Conservation (phyloP, 2,113 vertebrate species). For the Coptodon bakossiorum region DNA sequence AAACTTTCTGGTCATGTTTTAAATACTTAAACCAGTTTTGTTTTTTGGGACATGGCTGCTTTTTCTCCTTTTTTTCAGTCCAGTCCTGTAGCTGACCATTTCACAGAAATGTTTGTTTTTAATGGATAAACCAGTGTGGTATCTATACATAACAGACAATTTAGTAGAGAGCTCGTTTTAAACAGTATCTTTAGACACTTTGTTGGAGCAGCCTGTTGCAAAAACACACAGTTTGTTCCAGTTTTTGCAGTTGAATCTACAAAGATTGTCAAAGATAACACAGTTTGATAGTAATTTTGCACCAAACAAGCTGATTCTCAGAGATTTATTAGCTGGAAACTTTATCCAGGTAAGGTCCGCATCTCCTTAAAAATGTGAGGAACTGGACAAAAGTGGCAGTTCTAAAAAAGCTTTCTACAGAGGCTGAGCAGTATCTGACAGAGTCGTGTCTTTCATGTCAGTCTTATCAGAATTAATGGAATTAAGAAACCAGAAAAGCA, state of each 20-base stretch:
- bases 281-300: background rate
- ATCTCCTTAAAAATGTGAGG: background rate
- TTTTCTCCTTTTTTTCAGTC: background rate
- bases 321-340: background rate
- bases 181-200: too few species aligned
- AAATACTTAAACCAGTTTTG: background rate
- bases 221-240: too few species aligned
- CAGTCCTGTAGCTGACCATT: background rate
- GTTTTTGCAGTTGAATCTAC: too few species aligned
- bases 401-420: background rate
- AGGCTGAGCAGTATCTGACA: background rate
- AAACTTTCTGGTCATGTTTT: background rate
- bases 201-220: too few species aligned
- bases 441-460: fast-evolving
- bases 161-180: background rate
- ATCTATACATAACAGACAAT: background rate
- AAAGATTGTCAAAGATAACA: too few species aligned
- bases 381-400: background rate
- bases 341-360: fast-evolving
- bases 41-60: background rate
- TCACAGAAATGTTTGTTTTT: background rate
- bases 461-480: background rate
- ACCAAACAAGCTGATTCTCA: background rate
- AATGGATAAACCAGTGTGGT: too few species aligned
- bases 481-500: background rate